A percentile compares a stretch with the other conserved stretches of the same genome.
These are phyloP conservation scores for Takifugu rubripes DNA, from an alignment of 2,797 vertebrate genomes.

Conservation along the genomic window DNA sequence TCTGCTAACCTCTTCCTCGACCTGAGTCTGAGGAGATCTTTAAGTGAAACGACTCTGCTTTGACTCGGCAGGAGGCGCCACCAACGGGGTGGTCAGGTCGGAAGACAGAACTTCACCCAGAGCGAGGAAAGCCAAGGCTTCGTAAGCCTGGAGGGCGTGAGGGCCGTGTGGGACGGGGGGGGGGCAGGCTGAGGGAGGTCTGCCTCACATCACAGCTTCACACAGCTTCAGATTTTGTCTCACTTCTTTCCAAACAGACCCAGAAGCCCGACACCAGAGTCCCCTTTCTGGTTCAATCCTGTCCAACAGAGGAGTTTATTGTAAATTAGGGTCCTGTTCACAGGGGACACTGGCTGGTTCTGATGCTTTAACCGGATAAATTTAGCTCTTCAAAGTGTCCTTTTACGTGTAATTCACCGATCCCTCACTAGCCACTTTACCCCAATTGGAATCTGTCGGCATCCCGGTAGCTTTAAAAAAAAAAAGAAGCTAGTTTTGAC, in stretches of 20 bases:
- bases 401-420: slow-evolving; percentile 51
- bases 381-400: slow-evolving; percentile 62
- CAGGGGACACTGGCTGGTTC: slow-evolving; percentile 40
- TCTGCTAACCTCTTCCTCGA: not conserved
- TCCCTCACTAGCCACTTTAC: slow-evolving; percentile 48
- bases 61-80: slow-evolving; percentile 66
- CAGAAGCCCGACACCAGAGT: slow-evolving; percentile 54
- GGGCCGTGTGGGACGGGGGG: slow-evolving; percentile 1
- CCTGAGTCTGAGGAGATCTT: not conserved
- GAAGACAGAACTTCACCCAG: slow-evolving; percentile 78
- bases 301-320: slow-evolving; percentile 40
- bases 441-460: slow-evolving; percentile 27
- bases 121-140: slow-evolving; percentile 80
- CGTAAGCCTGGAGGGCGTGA: slow-evolving; percentile 41
- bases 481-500: slow-evolving; percentile 25
- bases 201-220: slow-evolving; percentile 53
- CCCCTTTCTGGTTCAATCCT: slow-evolving; percentile 35
- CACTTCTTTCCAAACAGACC: slow-evolving; percentile 52
- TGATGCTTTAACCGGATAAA: slow-evolving; percentile 64
- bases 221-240: slow-evolving; percentile 49
- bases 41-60: not conserved
- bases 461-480: slow-evolving; percentile 27
- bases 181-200: slow-evolving; percentile 44
- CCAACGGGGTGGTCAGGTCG: slow-evolving; percentile 78
- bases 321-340: slow-evolving; percentile 27